Evolutionary conservation across 2,113 vertebrate species (phyloP), one percentile per base, ranked within the genome.

Genomic region (Brachyhypopomus occidentalis): DNA sequence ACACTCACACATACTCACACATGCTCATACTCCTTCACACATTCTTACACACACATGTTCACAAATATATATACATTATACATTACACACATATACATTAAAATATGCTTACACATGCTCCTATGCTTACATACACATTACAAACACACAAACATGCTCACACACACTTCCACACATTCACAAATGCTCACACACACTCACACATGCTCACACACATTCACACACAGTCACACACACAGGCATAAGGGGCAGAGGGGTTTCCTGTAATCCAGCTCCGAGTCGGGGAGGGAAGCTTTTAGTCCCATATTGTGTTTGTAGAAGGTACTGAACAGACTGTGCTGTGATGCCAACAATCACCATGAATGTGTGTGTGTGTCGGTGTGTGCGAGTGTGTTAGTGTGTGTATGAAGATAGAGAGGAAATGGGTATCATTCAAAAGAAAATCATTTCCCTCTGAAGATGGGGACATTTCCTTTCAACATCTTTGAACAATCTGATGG

Each of bases 361-460:
- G 38, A 38, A 38, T 69, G 64, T 69, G 27, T 69, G 14, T 69
- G 2, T 69, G 66, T 69, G 66, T 69, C 27, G 34, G 66, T 69
- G 66, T 69, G 27, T 69, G 25, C 34, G 3, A 34, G 66, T 69
- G 66, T 69, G 66, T 69, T n/a, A 25, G 23, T 69, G 66, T 69
- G 25, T 63, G n/a, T 63, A 52, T 80, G 36, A 71, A 72, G 27
- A 59, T 52, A 60, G 7, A 72, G 56, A 41, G 62, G 64, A 11
- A 79, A 69, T 23, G 75, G 22, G 75, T 36, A 23, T 77, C 41
- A 62, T 74, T 78, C n/a, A 60, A 30, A 25, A 66, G 73, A 59
- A 80, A 84, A 80, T 72, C 27, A 77, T 73, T 75, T 82, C 75
- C n/a, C 11, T 79, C 67, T 75, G 62, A 74, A 77, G 74, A 63